These are phyloP conservation scores for Coptodon rendalli DNA, from an alignment of 2,113 vertebrate species.

Conservation along the genomic window DNA sequence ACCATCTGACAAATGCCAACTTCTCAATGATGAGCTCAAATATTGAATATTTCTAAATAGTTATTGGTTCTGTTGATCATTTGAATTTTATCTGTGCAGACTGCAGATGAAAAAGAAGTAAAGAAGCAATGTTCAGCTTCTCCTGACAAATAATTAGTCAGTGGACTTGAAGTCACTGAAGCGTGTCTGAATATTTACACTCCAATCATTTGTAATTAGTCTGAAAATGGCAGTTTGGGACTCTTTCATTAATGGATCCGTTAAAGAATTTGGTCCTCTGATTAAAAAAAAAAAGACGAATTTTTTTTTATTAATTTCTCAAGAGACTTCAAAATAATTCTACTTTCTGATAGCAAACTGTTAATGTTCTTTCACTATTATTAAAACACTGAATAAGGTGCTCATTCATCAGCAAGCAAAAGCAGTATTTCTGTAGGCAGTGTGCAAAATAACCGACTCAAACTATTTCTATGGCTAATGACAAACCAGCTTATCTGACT, in stretches of 20 bases:
- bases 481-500: neutral
- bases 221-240: constrained; percentile 18
- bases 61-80: neutral
- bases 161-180: constrained; percentile 5
- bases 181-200: constrained; percentile 34
- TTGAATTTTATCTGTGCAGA: constrained; percentile 6
- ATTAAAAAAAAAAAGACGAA: constrained; percentile 19
- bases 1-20: neutral
- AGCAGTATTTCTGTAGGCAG: neutral
- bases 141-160: constrained; percentile 27
- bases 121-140: neutral
- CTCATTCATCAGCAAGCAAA: neutral
- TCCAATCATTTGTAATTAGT: constrained; percentile 21
- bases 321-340: constrained; percentile 35
- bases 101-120: neutral
- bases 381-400: constrained; percentile 26
- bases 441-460: neutral
- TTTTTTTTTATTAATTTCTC: constrained; percentile 21
- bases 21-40: constrained; percentile 32
- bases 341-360: constrained; percentile 33
- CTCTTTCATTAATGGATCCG: constrained; percentile 11
- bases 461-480: neutral
- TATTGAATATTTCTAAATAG: constrained; percentile 31
- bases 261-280: constrained; percentile 26
- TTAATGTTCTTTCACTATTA: neutral